phyloP scores from a whole-genome alignment of 92 coral and sea anemone genomes.

The Epizoanthus stellaris region DNA sequence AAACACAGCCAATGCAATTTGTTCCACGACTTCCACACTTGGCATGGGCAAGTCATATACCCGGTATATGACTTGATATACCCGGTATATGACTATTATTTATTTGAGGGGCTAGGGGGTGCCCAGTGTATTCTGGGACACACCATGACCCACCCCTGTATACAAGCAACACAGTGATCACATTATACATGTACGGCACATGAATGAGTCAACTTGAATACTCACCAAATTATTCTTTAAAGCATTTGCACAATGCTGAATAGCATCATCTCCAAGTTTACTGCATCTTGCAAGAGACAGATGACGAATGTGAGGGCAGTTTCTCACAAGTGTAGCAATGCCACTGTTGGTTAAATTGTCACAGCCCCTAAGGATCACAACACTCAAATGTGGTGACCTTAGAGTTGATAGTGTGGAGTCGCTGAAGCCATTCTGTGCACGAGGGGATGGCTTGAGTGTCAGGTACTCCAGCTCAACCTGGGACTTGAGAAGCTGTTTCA shows the following conservation, averaged over 20 bases:
- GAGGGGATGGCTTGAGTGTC: constrained; percentile 46
- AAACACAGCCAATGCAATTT: too few species aligned
- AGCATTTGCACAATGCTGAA: constrained; percentile 56
- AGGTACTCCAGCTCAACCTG: constrained; percentile 65
- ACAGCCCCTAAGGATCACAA: constrained; percentile 60
- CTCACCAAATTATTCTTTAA: constrained; percentile 72
- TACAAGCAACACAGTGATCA: background rate
- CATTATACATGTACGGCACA: background rate
- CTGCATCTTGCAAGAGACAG: constrained; percentile 68
- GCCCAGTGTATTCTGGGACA: too few species aligned
- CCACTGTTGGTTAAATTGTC: constrained; percentile 66
- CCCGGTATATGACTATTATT: too few species aligned
- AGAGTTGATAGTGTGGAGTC: constrained; percentile 63
- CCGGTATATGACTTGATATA: too few species aligned
- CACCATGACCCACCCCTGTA: too few species aligned
- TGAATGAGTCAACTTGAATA: background rate
- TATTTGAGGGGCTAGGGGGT: too few species aligned
- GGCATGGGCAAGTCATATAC: too few species aligned
- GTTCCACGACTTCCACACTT: too few species aligned
- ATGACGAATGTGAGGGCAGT: constrained; percentile 76
- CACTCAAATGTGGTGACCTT: constrained; percentile 56
- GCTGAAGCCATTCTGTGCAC: constrained; percentile 44
- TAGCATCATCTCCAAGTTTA: constrained; percentile 60
- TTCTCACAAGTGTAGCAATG: constrained; percentile 64
- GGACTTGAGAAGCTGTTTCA: constrained; percentile 63